Evolutionary conservation across 1,140 invertebrate species (phyloP).

Genomic region (Wiebesia pumilae): DNA sequence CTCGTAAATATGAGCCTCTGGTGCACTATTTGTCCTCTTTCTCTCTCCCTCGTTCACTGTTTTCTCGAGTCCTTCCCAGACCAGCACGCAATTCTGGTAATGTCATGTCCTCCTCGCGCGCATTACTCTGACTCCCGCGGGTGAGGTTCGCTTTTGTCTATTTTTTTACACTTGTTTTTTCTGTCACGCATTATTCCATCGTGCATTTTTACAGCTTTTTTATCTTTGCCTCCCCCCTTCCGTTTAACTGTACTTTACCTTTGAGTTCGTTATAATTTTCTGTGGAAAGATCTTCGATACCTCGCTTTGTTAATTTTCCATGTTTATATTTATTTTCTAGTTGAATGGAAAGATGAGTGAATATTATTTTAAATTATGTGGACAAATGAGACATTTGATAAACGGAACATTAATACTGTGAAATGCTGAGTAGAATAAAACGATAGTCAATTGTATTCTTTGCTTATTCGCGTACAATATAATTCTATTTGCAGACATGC

Average conservation of each 20-base stretch:
- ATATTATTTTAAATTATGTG: neutral
- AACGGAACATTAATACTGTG: neutral
- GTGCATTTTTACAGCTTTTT: neutral
- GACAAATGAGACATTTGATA: neutral
- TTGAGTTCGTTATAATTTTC: neutral
- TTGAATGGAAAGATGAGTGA: neutral
- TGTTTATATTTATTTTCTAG: neutral
- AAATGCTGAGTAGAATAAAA: neutral
- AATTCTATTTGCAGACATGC: too few species aligned
- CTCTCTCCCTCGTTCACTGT: neutral
- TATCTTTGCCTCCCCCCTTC: conserved; percentile 15
- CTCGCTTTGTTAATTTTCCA: neutral
- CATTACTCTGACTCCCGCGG: conserved; percentile 39
- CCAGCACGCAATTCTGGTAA: conserved; percentile 32
- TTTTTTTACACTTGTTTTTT: conserved; percentile 44
- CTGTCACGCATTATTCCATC: conserved; percentile 44
- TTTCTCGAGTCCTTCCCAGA: conserved; percentile 11
- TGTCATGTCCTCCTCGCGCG: conserved; percentile 36
- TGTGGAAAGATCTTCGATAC: neutral
- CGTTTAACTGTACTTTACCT: conserved; percentile 5
- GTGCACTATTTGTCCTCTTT: conserved; percentile 29
- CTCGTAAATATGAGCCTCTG: conserved; percentile 53
- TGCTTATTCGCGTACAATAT: too few species aligned
- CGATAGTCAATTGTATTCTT: neutral
- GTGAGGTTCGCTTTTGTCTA: conserved; percentile 37